phyloP scores from a whole-genome alignment of 2,113 vertebrate genomes.

The Ictalurus punctatus region DNA sequence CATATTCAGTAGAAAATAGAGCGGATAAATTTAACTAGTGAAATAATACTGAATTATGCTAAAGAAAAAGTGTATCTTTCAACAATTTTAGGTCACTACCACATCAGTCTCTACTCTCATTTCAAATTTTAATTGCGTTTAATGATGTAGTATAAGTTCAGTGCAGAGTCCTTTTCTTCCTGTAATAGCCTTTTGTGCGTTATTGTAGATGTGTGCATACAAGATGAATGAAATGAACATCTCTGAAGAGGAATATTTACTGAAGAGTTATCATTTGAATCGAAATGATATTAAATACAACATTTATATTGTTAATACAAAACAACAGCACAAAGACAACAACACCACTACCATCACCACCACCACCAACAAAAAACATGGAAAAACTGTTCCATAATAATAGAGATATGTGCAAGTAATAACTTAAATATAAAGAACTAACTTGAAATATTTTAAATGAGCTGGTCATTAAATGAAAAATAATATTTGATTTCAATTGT shows the following conservation, averaged over 20 bases:
- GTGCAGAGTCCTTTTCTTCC: not conserved
- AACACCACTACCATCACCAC: not conserved
- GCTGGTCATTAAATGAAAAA: too few relatives aligned
- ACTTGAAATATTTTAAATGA: too few relatives aligned
- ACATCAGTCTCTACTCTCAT: not conserved
- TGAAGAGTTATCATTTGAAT: not conserved
- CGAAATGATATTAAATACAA: not conserved
- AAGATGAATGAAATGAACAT: slow-evolving; percentile 3
- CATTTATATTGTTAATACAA: not conserved
- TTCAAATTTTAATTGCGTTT: not conserved
- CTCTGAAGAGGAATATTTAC: not conserved
- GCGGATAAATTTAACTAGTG: slow-evolving; percentile 3
- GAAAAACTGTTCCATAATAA: not conserved
- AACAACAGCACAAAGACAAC: not conserved
- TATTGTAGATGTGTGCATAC: not conserved
- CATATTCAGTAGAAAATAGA: slow-evolving; percentile 2
- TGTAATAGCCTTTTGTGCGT: not conserved
- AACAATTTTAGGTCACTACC: not conserved
- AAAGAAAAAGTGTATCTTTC: not conserved
- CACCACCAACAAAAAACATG: not conserved
- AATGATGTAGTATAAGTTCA: not conserved
- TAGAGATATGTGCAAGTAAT: not conserved
- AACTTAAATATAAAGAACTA: not conserved
- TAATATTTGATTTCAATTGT: too few relatives aligned
- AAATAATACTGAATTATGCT: not conserved